Evolutionary conservation across 1,140 invertebrate species (phyloP), one percentile per base, ranked within the genome.

Genomic region (Achatina immaculata): DNA sequence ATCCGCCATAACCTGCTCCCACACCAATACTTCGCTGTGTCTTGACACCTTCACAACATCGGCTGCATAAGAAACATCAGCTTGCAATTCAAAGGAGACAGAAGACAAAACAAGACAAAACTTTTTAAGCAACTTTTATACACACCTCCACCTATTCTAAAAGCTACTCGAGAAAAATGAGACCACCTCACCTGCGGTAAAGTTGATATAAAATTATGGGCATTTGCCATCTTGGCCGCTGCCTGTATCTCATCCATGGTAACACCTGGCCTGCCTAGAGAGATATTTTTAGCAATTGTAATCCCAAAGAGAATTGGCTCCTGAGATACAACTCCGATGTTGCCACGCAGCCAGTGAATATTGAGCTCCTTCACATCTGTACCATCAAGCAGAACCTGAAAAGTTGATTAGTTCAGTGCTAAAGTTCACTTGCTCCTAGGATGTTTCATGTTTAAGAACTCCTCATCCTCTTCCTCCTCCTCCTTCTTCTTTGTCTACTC

Each of bases 111-210:
- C n/a, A n/a, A n/a, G n/a, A n/a, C n/a, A n/a, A n/a, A n/a, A n/a
- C n/a, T n/a, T n/a, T n/a, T n/a, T n/a, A n/a, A n/a, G n/a, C n/a
- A n/a, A n/a, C n/a, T n/a, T n/a, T n/a, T n/a, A n/a, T n/a, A n/a
- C n/a, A n/a, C n/a, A n/a, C n/a, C n/a, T n/a, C n/a, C n/a, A n/a
- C n/a, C n/a, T n/a, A n/a, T n/a, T n/a, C n/a, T n/a, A n/a, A 6
- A 45, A 45, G 43, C 43, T 16, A 45, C 6, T 45, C 6, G 16
- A 45, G 16, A 45, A 45, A 45, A 45, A 16, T 45, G 43, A 45
- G 16, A 45, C 6, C 43, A 45, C 6, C 51, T 55, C 51, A 95
- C 95, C 80, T 87, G 78, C 24, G 86, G 87, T 65, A 89, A 58
- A 34, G 55, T 42, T 16, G 81, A 72, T 21, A 89, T 88, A 62